phyloP scores from a whole-genome alignment of 53 echinoderm and acorn worm species.

The Astropecten irregularis region DNA sequence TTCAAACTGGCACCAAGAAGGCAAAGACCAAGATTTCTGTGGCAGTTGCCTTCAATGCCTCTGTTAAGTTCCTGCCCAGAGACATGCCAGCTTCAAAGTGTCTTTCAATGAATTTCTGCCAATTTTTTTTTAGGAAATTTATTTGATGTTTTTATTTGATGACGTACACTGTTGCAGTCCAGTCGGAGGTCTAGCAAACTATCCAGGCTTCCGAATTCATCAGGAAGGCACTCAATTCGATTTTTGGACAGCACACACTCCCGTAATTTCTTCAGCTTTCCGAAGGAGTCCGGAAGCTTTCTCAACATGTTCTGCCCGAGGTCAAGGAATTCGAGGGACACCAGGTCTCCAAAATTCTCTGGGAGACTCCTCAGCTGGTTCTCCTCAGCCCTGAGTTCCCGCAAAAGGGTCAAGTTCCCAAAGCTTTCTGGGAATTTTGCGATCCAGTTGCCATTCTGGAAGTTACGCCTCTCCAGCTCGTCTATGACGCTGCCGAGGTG shows the following conservation, averaged over 20 bases:
- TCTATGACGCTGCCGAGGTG: conserved; percentile 85
- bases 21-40: too few species aligned
- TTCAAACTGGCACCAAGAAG: too few species aligned
- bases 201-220: conserved; percentile 79
- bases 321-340: conserved; percentile 75
- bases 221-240: conserved; percentile 69
- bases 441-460: conserved; percentile 95
- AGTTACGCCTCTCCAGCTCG: conserved; percentile 78
- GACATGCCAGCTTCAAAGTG: too few species aligned
- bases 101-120: too few species aligned
- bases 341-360: conserved; percentile 77
- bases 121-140: too few species aligned
- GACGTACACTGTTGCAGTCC: conserved; percentile 75
- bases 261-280: conserved; percentile 62
- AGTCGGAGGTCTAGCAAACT: conserved; percentile 66
- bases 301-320: conserved; percentile 86
- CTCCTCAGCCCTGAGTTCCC: conserved; percentile 77
- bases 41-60: too few species aligned
- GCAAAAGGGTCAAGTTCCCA: conserved; percentile 65
- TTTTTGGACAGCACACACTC: conserved; percentile 89
- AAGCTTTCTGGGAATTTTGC: conserved; percentile 71
- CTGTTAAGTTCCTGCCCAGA: too few species aligned
- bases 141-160: too few species aligned
- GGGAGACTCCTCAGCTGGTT: conserved; percentile 80
- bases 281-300: conserved; percentile 74